Evolutionary conservation across 2,888 invertebrate species (phyloP).

Genomic region (Nasonovia ribisnigri): DNA sequence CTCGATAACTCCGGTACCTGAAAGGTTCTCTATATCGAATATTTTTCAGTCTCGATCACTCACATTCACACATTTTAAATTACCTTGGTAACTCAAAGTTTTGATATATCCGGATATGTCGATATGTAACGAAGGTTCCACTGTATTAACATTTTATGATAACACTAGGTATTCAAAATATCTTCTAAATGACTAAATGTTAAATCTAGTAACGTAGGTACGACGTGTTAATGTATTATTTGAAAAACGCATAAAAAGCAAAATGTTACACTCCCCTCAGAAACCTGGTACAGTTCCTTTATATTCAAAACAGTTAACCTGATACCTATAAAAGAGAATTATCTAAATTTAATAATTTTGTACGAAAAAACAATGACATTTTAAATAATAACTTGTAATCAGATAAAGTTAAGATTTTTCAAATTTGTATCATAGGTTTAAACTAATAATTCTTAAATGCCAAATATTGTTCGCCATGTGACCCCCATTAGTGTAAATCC

Average conservation of each 20-base stretch:
- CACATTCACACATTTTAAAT: no score
- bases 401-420: neutral
- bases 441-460: neutral
- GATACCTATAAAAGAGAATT: neutral
- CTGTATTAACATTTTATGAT: no score
- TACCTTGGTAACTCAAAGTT: no score
- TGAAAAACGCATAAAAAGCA: neutral
- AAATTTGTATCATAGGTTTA: neutral
- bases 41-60: no score
- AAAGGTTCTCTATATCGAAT: no score
- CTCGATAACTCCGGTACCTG: no score
- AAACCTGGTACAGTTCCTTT: rapidly evolving
- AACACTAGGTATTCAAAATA: neutral
- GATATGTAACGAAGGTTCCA: no score
- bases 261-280: neutral
- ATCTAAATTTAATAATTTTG: neutral
- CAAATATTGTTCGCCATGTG: neutral
- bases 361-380: neutral
- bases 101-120: no score
- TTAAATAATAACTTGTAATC: neutral
- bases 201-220: neutral
- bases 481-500: neutral
- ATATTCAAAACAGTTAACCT: neutral
- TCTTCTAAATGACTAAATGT: neutral
- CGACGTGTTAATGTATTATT: neutral